These are phyloP conservation scores for Lonchura striata DNA, from an alignment of 2,113 vertebrate species.

Conservation along the genomic window DNA sequence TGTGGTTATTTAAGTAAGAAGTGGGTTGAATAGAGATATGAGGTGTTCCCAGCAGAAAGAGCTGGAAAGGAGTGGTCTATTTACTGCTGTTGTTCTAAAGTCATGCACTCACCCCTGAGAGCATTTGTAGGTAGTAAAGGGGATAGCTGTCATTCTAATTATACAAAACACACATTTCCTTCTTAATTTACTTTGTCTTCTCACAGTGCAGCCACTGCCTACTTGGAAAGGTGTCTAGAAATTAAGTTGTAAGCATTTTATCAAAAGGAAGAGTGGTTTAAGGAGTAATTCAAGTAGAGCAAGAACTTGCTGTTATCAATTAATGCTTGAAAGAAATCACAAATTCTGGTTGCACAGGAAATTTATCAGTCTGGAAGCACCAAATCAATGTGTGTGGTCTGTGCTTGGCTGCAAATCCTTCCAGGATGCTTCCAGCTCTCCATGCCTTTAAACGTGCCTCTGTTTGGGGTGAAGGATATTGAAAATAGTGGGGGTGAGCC, in stretches of 20 bases:
- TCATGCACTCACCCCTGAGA: neutral
- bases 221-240: neutral
- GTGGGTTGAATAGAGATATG: neutral
- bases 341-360: neutral
- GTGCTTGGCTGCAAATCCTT: neutral
- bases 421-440: neutral
- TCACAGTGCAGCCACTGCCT: neutral
- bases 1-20: constrained; percentile 48
- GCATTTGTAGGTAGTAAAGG: neutral
- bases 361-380: neutral
- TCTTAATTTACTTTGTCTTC: neutral
- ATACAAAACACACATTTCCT: neutral
- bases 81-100: neutral
- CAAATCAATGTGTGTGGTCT: neutral
- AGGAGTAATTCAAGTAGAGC: neutral
- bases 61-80: neutral
- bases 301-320: neutral
- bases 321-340: neutral
- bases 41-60: neutral
- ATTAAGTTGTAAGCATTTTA: neutral
- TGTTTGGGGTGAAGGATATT: neutral
- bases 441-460: accelerated
- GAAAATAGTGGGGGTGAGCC: neutral
- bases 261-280: neutral
- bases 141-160: neutral